Conservation (phyloP, 2,888 invertebrate species). For the Fragum sueziense region DNA sequence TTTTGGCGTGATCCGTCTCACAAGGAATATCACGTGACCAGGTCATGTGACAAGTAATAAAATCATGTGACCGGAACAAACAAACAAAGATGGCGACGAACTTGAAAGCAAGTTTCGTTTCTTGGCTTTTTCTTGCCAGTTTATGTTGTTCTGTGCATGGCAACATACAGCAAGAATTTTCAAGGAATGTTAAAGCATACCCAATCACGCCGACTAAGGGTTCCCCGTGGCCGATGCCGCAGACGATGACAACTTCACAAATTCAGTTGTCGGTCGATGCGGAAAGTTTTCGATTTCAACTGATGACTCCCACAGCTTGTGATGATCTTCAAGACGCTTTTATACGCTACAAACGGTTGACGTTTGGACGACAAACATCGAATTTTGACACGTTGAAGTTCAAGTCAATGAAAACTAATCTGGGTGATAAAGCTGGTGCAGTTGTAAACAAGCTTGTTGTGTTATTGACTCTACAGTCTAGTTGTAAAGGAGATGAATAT, state of each 20-base stretch:
- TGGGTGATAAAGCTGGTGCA: not conserved
- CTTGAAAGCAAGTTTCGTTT: not conserved
- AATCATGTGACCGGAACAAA: not conserved
- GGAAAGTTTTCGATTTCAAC: conserved; percentile 60
- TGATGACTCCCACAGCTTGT: conserved; percentile 82
- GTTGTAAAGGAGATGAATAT: conserved; percentile 86
- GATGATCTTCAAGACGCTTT: conserved; percentile 85
- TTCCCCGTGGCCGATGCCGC: conserved; percentile 66
- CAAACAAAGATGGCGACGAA: not conserved
- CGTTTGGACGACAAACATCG: conserved; percentile 75
- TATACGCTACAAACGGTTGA: conserved; percentile 84
- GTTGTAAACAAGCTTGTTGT: conserved; percentile 83
- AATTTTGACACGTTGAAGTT: conserved; percentile 30
- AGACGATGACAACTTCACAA: conserved; percentile 40
- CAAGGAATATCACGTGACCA: too few relatives aligned
- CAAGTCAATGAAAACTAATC: conserved; percentile 18
- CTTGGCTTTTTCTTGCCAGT: not conserved
- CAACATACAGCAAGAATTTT: not conserved
- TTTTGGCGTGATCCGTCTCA: too few relatives aligned
- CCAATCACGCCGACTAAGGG: conserved; percentile 51
- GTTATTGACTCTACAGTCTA: conserved; percentile 83
- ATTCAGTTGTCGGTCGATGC: conserved; percentile 47
- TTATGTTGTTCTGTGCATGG: not conserved
- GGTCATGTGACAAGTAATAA: not conserved
- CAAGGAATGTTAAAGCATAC: not conserved